A percentile compares a stretch with the other conserved stretches of the same genome.
These are phyloP conservation scores for Cydia pomonella DNA, from an alignment of 1,140 invertebrate species.

Conservation along the genomic window DNA sequence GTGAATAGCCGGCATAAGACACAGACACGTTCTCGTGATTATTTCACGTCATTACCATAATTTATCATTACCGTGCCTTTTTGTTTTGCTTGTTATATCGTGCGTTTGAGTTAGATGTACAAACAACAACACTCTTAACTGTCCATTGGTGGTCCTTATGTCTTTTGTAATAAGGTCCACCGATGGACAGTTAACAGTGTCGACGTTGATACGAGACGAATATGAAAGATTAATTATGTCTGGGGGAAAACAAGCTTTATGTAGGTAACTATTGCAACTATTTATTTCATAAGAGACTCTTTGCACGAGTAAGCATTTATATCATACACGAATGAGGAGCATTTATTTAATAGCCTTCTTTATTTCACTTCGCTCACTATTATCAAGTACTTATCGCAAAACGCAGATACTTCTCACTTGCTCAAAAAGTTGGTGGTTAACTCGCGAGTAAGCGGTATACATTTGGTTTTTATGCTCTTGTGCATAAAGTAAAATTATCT, in stretches of 20 bases:
- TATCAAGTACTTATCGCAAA: no score
- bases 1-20: neutral
- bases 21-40: neutral
- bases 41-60: conserved; percentile 1
- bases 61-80: neutral
- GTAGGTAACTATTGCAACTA: conserved; percentile 1
- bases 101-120: neutral
- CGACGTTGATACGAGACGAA: neutral
- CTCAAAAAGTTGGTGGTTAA: no score
- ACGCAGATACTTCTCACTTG: no score
- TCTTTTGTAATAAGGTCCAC: no score
- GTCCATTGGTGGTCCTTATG: no score
- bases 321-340: no score
- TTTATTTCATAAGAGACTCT: neutral
- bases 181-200: no score
- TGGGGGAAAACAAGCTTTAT: neutral
- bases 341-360: neutral
- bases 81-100: neutral
- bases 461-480: no score
- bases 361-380: no score
- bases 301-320: neutral
- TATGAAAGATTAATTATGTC: neutral
- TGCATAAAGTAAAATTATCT: no score
- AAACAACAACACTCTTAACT: no score
- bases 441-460: no score